Conservation (phyloP, 2,113 vertebrate species). For the Cyprinodon variegatus region DNA sequence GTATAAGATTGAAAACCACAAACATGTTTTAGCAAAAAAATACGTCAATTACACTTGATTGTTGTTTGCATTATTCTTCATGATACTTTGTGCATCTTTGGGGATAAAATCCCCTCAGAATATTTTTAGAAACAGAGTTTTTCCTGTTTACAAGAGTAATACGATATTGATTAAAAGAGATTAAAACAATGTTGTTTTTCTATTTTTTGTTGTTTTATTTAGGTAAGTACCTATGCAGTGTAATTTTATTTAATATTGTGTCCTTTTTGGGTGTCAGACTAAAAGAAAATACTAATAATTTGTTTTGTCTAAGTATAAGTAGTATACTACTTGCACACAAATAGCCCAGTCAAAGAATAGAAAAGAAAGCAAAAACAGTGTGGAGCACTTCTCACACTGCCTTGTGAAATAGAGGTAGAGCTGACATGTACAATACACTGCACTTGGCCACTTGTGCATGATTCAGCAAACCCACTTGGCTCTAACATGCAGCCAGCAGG, state of each 20-base stretch:
- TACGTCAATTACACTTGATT: no score
- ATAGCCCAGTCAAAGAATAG: not conserved
- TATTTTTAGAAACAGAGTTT: no score
- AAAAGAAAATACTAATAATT: not conserved
- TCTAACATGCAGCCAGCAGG: conserved; percentile 31
- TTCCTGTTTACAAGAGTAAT: not conserved
- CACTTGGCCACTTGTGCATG: conserved; percentile 42
- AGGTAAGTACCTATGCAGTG: not conserved
- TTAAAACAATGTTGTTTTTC: not conserved
- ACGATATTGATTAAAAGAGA: not conserved
- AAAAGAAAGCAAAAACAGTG: conserved; percentile 3
- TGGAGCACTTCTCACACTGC: conserved; percentile 28
- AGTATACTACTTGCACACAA: not conserved
- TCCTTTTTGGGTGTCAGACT: not conserved
- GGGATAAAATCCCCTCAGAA: no score
- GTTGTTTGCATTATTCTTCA: no score
- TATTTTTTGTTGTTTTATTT: not conserved
- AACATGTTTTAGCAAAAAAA: no score
- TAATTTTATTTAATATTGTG: not conserved
- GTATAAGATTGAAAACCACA: no score
- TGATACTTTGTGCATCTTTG: no score
- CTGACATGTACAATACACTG: conserved; percentile 33
- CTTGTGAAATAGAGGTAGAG: conserved; percentile 33
- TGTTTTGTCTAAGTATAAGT: not conserved
- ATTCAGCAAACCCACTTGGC: conserved; percentile 43